phyloP scores from a whole-genome alignment of 2,888 invertebrate species.

The Lampropteryx suffumata region DNA sequence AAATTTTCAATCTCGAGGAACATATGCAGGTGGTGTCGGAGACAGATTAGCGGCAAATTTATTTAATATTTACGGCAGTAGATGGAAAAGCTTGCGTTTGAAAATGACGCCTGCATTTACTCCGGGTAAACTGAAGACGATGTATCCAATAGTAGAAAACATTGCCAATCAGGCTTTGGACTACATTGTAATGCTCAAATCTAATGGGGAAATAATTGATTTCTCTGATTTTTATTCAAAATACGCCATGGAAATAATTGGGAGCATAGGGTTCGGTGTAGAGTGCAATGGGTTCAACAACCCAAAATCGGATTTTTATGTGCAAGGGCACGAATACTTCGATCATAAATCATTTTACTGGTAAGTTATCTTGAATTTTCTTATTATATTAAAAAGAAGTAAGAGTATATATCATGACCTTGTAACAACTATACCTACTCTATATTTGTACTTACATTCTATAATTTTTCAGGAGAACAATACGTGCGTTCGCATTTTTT shows the following conservation, averaged over 20 bases:
- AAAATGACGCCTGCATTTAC: constrained; percentile 87
- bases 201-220: constrained; percentile 65
- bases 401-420: too few relatives aligned
- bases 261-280: constrained; percentile 84
- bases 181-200: constrained; percentile 57
- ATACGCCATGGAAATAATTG: constrained; percentile 84
- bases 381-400: too few relatives aligned
- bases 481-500: constrained; percentile 68
- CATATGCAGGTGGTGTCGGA: constrained; percentile 82
- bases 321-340: constrained; percentile 71
- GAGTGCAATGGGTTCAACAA: constrained; percentile 82
- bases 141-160: constrained; percentile 83
- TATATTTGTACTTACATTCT: constrained; percentile 1
- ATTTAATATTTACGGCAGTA: constrained; percentile 80
- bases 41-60: constrained; percentile 85
- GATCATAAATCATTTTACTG: constrained; percentile 64
- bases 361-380: constrained; percentile 46
- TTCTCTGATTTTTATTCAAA: constrained; percentile 82
- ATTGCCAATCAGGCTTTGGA: constrained; percentile 79
- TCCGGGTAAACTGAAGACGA: constrained; percentile 85
- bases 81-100: constrained; percentile 84
- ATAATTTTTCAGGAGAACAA: constrained; percentile 61
- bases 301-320: constrained; percentile 78
- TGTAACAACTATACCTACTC: too few relatives aligned
- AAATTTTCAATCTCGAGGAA: constrained; percentile 85